Conservation (phyloP, 2,888 invertebrate species). For the Acanthosepion pharaonis region DNA sequence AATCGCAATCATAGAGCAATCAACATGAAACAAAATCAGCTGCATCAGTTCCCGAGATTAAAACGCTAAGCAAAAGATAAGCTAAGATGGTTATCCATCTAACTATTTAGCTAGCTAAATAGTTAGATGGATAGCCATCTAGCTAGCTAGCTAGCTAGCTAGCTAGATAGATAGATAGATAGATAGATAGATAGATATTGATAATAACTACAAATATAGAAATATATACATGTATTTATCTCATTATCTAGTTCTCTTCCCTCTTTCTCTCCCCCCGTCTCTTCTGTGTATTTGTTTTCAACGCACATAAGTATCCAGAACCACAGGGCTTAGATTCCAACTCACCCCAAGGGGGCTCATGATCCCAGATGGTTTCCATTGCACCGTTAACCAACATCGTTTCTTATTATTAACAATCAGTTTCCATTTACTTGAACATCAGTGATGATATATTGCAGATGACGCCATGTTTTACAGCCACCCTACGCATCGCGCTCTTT, state of each 20-base stretch:
- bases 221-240: background rate
- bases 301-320: background rate
- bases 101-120: background rate
- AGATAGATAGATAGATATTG: background rate
- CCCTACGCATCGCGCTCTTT: background rate
- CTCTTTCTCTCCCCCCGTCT: background rate
- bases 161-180: background rate
- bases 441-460: constrained; percentile 12
- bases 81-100: background rate
- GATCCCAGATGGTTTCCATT: constrained; percentile 33
- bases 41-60: background rate
- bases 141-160: no score
- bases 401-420: constrained; percentile 21
- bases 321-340: background rate
- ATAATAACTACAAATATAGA: background rate
- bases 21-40: background rate
- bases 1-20: background rate
- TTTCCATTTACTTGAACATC: constrained; percentile 23
- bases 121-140: background rate
- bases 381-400: constrained; percentile 20
- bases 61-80: background rate
- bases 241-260: background rate
- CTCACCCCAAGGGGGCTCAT: background rate
- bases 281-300: background rate
- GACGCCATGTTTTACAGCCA: background rate